A percentile compares a stretch with the other conserved stretches of the same genome.
Conservation (phyloP, 2,888 invertebrate genomes). For the Phortica magna region DNA sequence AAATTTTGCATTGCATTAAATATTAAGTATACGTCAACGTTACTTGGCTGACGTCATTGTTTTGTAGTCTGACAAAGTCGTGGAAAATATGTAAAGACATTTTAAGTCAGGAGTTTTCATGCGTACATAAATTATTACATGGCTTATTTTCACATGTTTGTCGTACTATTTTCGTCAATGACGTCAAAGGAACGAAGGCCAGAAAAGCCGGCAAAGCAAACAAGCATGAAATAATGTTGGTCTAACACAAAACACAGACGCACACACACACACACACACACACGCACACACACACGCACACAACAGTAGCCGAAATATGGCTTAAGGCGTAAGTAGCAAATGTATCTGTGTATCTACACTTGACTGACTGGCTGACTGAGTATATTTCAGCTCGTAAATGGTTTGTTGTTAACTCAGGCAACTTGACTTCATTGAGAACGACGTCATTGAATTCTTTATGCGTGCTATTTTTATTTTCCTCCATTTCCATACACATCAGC, state of each 20-base stretch:
- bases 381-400: neutral
- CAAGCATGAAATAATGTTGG: neutral
- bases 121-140: constrained; percentile 36
- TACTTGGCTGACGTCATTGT: too few relatives aligned
- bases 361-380: neutral
- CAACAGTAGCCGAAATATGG: neutral
- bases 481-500: neutral
- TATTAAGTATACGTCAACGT: too few relatives aligned
- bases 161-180: neutral
- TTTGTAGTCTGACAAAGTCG: too few relatives aligned
- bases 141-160: neutral
- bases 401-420: neutral
- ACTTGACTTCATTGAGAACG: neutral
- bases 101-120: constrained; percentile 7
- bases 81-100: too few relatives aligned
- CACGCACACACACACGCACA: neutral
- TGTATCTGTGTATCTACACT: neutral
- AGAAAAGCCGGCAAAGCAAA: neutral
- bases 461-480: neutral
- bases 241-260: neutral
- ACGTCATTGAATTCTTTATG: neutral
- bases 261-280: constrained; percentile 11
- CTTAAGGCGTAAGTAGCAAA: neutral
- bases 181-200: neutral
- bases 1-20: too few relatives aligned